These are phyloP conservation scores for Galago senegalensis DNA, from an alignment of 2,797 vertebrate genomes.

Conservation along the genomic window DNA sequence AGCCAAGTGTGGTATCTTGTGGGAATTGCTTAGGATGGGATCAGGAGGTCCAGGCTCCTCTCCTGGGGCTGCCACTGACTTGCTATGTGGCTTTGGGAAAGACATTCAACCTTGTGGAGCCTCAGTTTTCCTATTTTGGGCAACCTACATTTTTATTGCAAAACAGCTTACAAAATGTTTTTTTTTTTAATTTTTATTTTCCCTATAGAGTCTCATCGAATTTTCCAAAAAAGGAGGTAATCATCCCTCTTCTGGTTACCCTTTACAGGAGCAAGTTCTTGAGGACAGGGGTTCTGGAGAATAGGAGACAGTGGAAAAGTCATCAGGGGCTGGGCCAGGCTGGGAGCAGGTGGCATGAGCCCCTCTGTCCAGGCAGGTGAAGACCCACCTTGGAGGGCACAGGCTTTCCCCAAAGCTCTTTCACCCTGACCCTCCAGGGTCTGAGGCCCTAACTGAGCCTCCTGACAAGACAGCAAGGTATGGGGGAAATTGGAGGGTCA, in stretches of 20 bases:
- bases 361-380: not conserved
- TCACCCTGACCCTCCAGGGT: not conserved
- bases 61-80: not conserved
- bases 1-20: not conserved
- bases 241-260: not conserved
- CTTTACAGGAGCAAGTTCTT: not conserved
- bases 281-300: not conserved
- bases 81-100: conserved; percentile 32
- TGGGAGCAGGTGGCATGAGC: too few species aligned
- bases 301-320: not conserved
- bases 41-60: not conserved
- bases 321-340: not conserved
- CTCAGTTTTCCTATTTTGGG: not conserved
- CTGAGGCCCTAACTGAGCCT: not conserved
- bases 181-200: not conserved
- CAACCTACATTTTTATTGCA: not conserved
- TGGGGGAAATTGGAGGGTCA: not conserved
- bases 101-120: too few species aligned
- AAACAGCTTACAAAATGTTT: conserved; percentile 26
- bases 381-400: not conserved
- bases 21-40: not conserved
- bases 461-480: not conserved
- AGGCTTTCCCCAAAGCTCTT: not conserved
- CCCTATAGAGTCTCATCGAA: not conserved
- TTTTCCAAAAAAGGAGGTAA: not conserved